Evolutionary conservation across 2,797 vertebrate genomes (phyloP).

Genomic region (Lepidocolaptes lacrymiger): DNA sequence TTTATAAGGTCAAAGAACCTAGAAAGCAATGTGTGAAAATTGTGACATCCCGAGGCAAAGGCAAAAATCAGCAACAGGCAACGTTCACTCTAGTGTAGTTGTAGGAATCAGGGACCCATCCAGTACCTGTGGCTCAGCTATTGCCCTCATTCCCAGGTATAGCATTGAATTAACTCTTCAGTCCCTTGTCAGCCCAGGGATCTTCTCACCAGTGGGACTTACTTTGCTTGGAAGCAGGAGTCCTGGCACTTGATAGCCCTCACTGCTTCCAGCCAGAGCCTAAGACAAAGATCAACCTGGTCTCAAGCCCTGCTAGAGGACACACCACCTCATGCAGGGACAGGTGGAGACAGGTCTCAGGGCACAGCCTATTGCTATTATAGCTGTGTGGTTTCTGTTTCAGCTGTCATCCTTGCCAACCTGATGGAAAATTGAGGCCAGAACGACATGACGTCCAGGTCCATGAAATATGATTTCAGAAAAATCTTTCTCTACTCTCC

Average conservation of each 20-base stretch:
- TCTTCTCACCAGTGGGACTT: not conserved
- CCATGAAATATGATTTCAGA: not conserved
- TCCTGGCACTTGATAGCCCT: not conserved
- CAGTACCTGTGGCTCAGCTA: not conserved
- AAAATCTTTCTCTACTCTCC: not conserved
- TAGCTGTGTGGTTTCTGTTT: not conserved
- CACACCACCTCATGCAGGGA: not conserved
- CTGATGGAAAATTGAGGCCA: not conserved
- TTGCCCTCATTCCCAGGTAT: not conserved
- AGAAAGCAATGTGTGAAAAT: not conserved
- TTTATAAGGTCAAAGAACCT: slow-evolving; percentile 17
- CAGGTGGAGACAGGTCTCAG: not conserved
- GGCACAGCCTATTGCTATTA: not conserved
- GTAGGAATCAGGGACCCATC: not conserved
- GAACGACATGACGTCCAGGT: not conserved
- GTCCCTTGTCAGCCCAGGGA: not conserved
- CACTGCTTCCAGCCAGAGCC: not conserved
- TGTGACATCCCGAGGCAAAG: not conserved
- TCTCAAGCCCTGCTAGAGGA: not conserved
- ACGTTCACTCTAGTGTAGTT: slow-evolving; percentile 49
- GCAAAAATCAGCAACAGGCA: slow-evolving; percentile 29
- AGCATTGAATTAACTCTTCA: not conserved
- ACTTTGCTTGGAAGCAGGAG: not conserved
- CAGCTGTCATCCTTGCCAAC: not conserved
- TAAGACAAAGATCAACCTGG: not conserved